Evolutionary conservation across 2,113 vertebrate genomes (phyloP), one percentile per base, ranked within the genome.

Genomic region (Muntiacus reevesi): DNA sequence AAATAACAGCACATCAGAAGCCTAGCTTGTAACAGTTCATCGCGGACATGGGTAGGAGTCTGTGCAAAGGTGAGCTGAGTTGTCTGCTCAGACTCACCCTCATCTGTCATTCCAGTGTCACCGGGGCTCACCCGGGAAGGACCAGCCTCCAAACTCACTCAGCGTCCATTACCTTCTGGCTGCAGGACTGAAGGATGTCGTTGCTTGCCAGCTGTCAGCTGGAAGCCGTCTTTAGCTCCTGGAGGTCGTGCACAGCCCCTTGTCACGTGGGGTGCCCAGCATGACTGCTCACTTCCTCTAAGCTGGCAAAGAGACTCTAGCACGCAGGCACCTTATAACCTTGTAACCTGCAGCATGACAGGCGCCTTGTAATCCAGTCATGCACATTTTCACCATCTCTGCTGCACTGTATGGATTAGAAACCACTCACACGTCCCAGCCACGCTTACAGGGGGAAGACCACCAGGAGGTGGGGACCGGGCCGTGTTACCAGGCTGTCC

Each of bases 291-390:
- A 2, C 36, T 64, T 82, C 33, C 25, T 86, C 85, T 83, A 52
- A 54, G 47, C 16, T 36, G 28, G 21, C 10, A n/a, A 79, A 15
- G 12, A 30, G 30, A 50, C 19, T 11, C 14, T 45, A 67, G 23
- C 17, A 47, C 7, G 62, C 45, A 43, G 28, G 1, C n/a, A 3
- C 30, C 27, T 7, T 23, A 23, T 0, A 40, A 12, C 30, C 25
- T 3, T 27, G 16, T 0, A 67, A 36, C 33, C 23, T 7, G 10
- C 50, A 78, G 25, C 23, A 30, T 7, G 50, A 54, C 36, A 30
- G 43, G 0, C 7, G 11, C 30, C 27, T 7, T 17, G 3, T 12
- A 6, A 28, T 7, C 7, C 11, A 5, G 33, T 43, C 21, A 0
- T 1, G 12, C 2, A 3, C 11, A 17, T 15, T 52, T 10, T 47